Conservation (phyloP, 2,888 invertebrate species). For the Brachyptera putata region DNA sequence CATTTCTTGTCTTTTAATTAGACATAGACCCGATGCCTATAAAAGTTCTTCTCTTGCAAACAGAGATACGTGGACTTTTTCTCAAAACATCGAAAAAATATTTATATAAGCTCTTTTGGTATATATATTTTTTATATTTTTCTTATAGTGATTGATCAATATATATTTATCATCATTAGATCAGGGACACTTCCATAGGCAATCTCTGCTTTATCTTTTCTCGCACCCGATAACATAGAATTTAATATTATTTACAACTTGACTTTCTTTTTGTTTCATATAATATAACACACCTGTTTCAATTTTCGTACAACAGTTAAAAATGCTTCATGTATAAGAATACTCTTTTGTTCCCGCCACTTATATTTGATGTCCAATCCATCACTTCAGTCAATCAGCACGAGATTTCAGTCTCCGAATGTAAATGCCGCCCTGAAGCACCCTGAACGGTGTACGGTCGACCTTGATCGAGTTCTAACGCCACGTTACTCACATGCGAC, state of each 20-base stretch:
- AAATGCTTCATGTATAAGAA: constrained; percentile 14
- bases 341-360: not conserved
- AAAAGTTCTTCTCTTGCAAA: constrained; percentile 16
- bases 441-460: constrained; percentile 32
- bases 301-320: not conserved
- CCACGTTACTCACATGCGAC: constrained; percentile 11
- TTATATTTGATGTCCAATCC: not conserved
- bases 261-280: not conserved
- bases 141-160: constrained; percentile 19
- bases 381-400: constrained; percentile 27
- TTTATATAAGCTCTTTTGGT: constrained; percentile 19
- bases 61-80: constrained; percentile 11
- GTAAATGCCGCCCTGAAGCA: constrained; percentile 25
- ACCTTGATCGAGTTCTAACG: constrained; percentile 29
- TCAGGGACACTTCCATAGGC: constrained; percentile 8
- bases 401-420: constrained; percentile 34
- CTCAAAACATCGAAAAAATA: constrained; percentile 22
- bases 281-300: not conserved
- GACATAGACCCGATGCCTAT: constrained; percentile 15
- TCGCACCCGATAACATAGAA: constrained; percentile 8
- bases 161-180: not conserved
- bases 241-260: constrained; percentile 11
- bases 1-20: constrained; percentile 15
- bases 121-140: not conserved
- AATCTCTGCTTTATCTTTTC: not conserved